Evolutionary conservation across 1,140 invertebrate genomes (phyloP).

Genomic region (Pentalonia nigronervosa): DNA sequence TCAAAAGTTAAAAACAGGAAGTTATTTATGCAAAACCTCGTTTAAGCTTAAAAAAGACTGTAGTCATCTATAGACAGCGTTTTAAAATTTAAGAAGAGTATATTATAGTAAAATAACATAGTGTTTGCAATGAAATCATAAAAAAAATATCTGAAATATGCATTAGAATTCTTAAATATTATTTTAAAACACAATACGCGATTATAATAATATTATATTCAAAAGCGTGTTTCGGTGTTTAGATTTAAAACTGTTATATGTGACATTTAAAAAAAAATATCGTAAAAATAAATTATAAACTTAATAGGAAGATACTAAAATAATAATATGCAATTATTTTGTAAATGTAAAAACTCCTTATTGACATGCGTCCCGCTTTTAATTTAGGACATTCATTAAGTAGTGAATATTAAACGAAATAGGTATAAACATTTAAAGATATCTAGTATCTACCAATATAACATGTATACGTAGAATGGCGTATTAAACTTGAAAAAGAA

Average conservation of each 20-base stretch:
- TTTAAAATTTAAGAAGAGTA: background rate
- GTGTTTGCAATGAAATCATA: background rate
- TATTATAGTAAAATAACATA: background rate
- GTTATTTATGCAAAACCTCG: background rate
- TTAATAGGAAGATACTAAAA: background rate
- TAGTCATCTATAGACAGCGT: background rate
- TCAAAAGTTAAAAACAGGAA: conserved; percentile 1
- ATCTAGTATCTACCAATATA: background rate
- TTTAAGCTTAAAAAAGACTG: background rate
- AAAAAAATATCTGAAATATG: background rate
- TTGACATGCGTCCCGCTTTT: background rate
- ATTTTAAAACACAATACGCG: background rate
- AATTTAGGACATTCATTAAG: background rate
- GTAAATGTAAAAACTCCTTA: background rate
- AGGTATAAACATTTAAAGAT: background rate
- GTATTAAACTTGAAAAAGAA: background rate
- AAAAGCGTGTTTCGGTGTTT: background rate
- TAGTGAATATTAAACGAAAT: background rate
- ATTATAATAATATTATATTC: background rate
- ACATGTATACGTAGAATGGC: background rate
- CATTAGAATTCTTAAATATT: background rate
- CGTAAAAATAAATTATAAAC: background rate
- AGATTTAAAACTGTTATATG: background rate
- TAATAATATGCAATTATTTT: background rate
- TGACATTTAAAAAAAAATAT: background rate